These are phyloP conservation scores for Tipula unca DNA, from an alignment of 2,888 invertebrate species.

Conservation along the genomic window DNA sequence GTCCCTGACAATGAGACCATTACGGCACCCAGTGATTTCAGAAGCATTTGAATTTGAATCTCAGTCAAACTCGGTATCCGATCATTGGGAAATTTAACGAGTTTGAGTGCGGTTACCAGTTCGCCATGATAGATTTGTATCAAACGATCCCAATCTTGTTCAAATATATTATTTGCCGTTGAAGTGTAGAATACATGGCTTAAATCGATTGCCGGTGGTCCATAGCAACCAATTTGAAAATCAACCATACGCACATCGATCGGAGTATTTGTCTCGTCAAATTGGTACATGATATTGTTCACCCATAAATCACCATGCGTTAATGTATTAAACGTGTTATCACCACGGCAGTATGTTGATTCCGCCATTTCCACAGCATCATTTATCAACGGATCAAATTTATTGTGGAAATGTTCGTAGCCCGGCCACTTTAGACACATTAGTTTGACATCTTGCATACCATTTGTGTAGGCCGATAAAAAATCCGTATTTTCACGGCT, in stretches of 20 bases:
- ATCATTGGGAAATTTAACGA: not conserved
- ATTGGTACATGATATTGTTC: slow-evolving; percentile 39
- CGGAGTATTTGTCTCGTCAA: slow-evolving; percentile 31
- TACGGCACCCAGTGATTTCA: not conserved
- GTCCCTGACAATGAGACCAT: not conserved
- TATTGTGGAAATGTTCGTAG: not conserved
- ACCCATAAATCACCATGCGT: slow-evolving; percentile 41
- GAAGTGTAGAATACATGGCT: not conserved
- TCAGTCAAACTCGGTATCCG: not conserved
- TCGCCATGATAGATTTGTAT: not conserved
- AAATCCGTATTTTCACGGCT: not conserved
- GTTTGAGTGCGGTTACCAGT: not conserved
- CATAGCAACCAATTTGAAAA: not conserved
- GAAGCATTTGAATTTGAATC: not conserved
- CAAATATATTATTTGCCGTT: not conserved
- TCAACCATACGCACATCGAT: slow-evolving; percentile 31
- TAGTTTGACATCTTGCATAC: not conserved
- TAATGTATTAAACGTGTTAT: not conserved
- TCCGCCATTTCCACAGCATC: not conserved
- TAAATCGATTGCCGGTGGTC: slow-evolving; percentile 14
- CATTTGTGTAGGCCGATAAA: not conserved
- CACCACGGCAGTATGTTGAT: not conserved
- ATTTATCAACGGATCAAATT: not conserved
- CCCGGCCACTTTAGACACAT: not conserved
- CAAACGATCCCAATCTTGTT: not conserved